A percentile compares a stretch with the other conserved stretches of the same genome.
Evolutionary conservation across 1,140 invertebrate genomes (phyloP).

Genomic region (Caenorhabditis elegans): WBcel235 BX284605.5:13317501-13318000

Average conservation of each 20-base stretch:
- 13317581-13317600: constrained; percentile 60
- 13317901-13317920: constrained; percentile 39
- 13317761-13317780: constrained; percentile 7
- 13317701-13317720: constrained; percentile 28
- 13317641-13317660: constrained; percentile 49
- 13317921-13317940: neutral
- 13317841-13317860: neutral
- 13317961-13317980: constrained; percentile 34
- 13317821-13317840: neutral
- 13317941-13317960: constrained; percentile 7
- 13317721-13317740: constrained; percentile 37
- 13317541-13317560: constrained; percentile 50
- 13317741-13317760: neutral
- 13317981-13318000: constrained; percentile 4
- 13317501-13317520: constrained; percentile 27
- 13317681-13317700: constrained; percentile 41
- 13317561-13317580: constrained; percentile 54
- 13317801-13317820: neutral
- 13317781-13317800: constrained; percentile 34
- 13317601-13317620: constrained; percentile 53
- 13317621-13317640: constrained; percentile 31
- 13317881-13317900: constrained; percentile 36
- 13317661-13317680: constrained; percentile 63
- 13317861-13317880: constrained; percentile 16
- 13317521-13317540: constrained; percentile 27